Conservation (phyloP, 2,797 vertebrate species). For the Coreius guichenoti region DNA sequence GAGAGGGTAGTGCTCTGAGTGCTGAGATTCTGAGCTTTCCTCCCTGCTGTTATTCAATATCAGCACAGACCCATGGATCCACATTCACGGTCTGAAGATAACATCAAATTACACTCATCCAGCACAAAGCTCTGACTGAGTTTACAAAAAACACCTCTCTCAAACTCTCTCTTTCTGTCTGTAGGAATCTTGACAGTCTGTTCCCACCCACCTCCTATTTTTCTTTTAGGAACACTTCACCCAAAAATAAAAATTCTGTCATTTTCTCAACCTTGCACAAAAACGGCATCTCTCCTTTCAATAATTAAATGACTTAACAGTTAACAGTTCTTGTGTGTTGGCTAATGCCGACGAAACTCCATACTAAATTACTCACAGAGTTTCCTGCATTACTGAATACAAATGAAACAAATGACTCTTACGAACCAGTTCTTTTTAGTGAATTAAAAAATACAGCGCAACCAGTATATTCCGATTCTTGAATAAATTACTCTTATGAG, state of each 20-base stretch:
- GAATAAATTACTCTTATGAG: background rate
- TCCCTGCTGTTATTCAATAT: slow-evolving; percentile 57
- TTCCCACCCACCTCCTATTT: background rate
- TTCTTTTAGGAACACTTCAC: background rate
- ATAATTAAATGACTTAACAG: background rate
- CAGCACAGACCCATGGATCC: slow-evolving; percentile 50
- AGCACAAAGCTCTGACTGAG: slow-evolving; percentile 52
- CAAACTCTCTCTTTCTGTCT: slow-evolving; percentile 29
- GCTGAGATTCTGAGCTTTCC: slow-evolving; percentile 51
- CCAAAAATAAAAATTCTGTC: background rate
- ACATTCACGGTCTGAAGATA: slow-evolving; percentile 56
- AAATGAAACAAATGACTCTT: background rate
- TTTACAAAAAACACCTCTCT: slow-evolving; percentile 46
- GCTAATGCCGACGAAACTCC: background rate
- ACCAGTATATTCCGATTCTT: background rate
- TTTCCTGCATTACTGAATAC: background rate
- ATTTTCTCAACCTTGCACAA: background rate
- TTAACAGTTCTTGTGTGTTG: background rate
- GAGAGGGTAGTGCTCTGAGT: slow-evolving; percentile 49
- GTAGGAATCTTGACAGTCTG: slow-evolving; percentile 21
- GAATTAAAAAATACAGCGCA: background rate
- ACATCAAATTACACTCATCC: slow-evolving; percentile 62
- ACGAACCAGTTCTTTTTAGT: too few species aligned
- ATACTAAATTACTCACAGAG: background rate
- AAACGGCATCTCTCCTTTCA: background rate